A percentile compares a stretch with the other conserved stretches of the same genome.
Evolutionary conservation across 2,113 vertebrate species (phyloP).

Genomic region (Malurus alboscapulatus): DNA sequence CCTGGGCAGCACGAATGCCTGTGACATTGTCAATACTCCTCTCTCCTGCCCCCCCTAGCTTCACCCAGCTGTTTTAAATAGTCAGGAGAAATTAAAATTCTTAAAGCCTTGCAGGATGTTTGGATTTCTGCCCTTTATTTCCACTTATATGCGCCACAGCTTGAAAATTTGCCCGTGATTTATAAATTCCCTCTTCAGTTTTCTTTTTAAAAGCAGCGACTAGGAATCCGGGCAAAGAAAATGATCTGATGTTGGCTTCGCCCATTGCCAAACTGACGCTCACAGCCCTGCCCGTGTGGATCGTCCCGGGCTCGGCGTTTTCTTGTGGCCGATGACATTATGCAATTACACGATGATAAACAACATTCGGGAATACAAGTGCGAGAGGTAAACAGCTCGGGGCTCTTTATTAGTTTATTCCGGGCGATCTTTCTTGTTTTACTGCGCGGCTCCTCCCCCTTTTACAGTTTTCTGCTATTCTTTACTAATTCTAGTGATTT

Average conservation of each 20-base stretch:
- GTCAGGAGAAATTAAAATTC: constrained; percentile 53
- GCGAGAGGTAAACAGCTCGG: constrained; percentile 81
- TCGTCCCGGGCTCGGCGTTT: background rate
- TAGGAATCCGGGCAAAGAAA: background rate
- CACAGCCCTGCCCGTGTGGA: background rate
- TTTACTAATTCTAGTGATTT: constrained; percentile 79
- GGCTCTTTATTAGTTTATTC: constrained; percentile 91
- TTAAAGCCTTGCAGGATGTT: constrained; percentile 63
- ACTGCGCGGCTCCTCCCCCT: constrained; percentile 77
- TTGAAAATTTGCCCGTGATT: constrained; percentile 41
- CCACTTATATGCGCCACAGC: constrained; percentile 15
- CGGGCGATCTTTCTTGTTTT: constrained; percentile 89
- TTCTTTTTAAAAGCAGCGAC: background rate
- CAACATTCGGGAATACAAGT: constrained; percentile 73
- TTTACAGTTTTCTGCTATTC: constrained; percentile 83
- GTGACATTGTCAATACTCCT: background rate
- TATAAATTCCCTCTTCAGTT: constrained; percentile 38
- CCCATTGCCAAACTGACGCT: constrained; percentile 30
- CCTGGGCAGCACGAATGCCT: background rate
- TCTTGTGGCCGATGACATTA: constrained; percentile 14
- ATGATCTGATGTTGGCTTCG: constrained; percentile 4
- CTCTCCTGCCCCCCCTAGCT: constrained; percentile 24
- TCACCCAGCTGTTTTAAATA: constrained; percentile 67
- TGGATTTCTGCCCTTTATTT: constrained; percentile 66
- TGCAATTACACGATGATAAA: constrained; percentile 58